Evolutionary conservation across 2,797 vertebrate species (phyloP).

Genomic region (Okamejei kenojei): DNA sequence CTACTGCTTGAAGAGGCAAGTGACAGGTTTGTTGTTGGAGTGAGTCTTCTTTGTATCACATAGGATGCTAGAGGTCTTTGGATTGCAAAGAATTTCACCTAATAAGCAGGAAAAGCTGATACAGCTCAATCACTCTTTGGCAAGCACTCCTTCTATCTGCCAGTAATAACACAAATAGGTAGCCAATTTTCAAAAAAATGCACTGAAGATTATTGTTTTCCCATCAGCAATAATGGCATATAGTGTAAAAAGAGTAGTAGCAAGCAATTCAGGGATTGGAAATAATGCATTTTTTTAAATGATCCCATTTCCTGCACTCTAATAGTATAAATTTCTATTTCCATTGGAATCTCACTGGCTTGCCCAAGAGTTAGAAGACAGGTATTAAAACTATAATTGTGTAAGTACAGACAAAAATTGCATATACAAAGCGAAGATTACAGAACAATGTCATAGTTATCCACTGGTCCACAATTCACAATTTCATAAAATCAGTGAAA

Average conservation of each 20-base stretch:
- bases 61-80: conserved; percentile 6
- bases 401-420: not conserved
- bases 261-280: not conserved
- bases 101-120: conserved; percentile 23
- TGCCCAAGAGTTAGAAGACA: not conserved
- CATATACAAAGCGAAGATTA: not conserved
- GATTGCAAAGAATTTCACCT: not conserved
- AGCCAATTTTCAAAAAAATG: not conserved
- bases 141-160: conserved; percentile 11
- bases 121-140: not conserved
- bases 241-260: not conserved
- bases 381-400: not conserved
- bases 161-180: not conserved
- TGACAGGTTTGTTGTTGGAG: conserved; percentile 1
- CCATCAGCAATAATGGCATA: not conserved
- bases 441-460: not conserved
- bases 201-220: conserved; percentile 8
- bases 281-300: not conserved
- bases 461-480: not conserved
- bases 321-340: not conserved
- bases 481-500: not conserved
- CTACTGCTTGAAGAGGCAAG: conserved; percentile 14
- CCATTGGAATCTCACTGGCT: not conserved
- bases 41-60: not conserved
- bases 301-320: not conserved